Percentiles rank a stretch among this genome's conserved stretches.
These are phyloP conservation scores for Percina caprodes DNA, from an alignment of 2,113 vertebrate species.

Conservation along the genomic window DNA sequence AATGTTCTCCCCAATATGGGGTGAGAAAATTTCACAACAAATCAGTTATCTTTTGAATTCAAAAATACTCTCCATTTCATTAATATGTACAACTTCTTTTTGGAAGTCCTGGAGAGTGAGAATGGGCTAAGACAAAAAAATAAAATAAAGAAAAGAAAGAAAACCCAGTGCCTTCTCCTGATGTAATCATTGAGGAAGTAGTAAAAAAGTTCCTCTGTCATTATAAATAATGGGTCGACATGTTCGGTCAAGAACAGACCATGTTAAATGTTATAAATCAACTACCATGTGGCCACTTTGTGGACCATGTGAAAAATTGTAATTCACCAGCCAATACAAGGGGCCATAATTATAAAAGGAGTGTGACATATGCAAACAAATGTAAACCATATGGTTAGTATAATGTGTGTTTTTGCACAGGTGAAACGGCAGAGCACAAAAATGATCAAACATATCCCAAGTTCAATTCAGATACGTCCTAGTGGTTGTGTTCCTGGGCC, in stretches of 20 bases:
- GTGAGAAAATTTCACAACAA: conserved; percentile 80
- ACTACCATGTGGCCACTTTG: conserved; percentile 41
- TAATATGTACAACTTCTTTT: conserved; percentile 84
- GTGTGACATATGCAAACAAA: conserved; percentile 45
- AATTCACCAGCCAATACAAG: conserved; percentile 29
- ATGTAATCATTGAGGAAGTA: conserved; percentile 57
- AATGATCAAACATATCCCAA: conserved; percentile 45
- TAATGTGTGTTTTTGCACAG: conserved; percentile 54
- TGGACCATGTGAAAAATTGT: conserved; percentile 33
- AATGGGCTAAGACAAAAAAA: conserved; percentile 47
- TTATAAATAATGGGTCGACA: conserved; percentile 68
- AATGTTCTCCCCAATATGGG: conserved; percentile 88
- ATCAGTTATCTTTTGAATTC: conserved; percentile 73
- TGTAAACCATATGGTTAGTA: conserved; percentile 36
- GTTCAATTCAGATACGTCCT: conserved; percentile 35
- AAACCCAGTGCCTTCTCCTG: conserved; percentile 78
- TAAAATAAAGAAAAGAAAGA: conserved; percentile 4
- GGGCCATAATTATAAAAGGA: conserved; percentile 1
- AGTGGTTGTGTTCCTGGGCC: conserved; percentile 22
- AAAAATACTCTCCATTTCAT: conserved; percentile 76
- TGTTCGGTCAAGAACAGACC: conserved; percentile 28
- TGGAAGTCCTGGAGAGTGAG: conserved; percentile 71
- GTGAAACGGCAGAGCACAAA: conserved; percentile 60
- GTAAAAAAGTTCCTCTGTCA: conserved; percentile 46
- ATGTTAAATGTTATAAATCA: conserved; percentile 39